Evolutionary conservation across 2,113 vertebrate genomes (phyloP).

Genomic region (Haliaeetus leucogaster): DNA sequence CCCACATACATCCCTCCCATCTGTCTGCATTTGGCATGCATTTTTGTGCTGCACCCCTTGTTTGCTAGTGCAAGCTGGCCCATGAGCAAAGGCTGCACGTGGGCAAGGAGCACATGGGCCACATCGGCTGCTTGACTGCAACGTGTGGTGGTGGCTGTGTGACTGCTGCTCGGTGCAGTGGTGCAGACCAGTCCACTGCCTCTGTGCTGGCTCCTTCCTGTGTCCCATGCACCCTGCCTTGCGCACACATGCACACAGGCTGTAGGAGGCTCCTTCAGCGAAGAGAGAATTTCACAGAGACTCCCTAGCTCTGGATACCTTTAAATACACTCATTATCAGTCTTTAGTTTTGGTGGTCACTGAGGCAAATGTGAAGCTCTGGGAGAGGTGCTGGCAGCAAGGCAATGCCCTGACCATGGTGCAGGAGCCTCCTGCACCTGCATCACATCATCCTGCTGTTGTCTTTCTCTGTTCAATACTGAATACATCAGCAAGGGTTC

Average conservation of each 20-base stretch:
- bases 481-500: background rate
- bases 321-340: background rate
- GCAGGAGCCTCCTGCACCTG: background rate
- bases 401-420: background rate
- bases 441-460: background rate
- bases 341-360: background rate
- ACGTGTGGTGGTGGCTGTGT: accelerated
- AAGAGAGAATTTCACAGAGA: background rate
- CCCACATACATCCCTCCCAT: background rate
- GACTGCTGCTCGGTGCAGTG: background rate
- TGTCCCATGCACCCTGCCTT: background rate
- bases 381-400: background rate
- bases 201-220: background rate
- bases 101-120: no score
- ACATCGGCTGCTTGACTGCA: background rate
- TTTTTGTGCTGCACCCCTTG: background rate
- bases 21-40: accelerated
- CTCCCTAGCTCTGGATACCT: background rate
- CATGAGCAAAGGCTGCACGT: background rate
- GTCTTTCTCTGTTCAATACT: background rate
- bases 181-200: no score
- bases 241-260: no score
- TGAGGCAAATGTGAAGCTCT: background rate
- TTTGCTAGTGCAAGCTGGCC: background rate
- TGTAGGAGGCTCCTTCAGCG: background rate